phyloP scores from a whole-genome alignment of 1,140 invertebrate species.

The Monochamus saltuarius region DNA sequence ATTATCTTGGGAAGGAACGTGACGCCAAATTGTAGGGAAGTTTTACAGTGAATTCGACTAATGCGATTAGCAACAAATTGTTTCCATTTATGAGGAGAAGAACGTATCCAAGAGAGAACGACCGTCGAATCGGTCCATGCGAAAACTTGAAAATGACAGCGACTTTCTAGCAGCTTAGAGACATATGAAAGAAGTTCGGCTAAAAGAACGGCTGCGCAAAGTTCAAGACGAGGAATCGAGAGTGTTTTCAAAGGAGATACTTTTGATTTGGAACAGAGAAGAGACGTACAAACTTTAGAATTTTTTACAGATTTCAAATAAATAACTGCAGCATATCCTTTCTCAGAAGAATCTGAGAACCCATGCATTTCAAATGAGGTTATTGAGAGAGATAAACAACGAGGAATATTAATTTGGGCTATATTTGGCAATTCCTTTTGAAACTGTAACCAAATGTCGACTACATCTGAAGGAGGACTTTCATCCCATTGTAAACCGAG shows the following conservation, averaged over 20 bases:
- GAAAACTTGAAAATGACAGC: too few relatives aligned
- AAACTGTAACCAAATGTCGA: constrained; percentile 33
- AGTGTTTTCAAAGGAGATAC: constrained; percentile 45
- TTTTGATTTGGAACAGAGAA: constrained; percentile 35
- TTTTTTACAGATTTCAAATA: not conserved
- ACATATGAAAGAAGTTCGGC: constrained; percentile 21
- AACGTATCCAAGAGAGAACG: constrained; percentile 33
- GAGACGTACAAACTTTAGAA: not conserved
- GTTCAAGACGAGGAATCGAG: constrained; percentile 50
- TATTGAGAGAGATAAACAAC: not conserved
- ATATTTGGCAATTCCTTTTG: constrained; percentile 6
- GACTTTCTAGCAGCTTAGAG: not conserved
- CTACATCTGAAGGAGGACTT: constrained; percentile 25
- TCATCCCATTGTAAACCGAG: constrained; percentile 44
- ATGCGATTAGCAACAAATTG: constrained; percentile 48
- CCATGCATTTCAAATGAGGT: constrained; percentile 38
- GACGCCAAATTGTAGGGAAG: constrained; percentile 24
- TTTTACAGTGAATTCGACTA: constrained; percentile 31
- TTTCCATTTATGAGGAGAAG: constrained; percentile 29
- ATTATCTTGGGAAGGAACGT: constrained; percentile 34
- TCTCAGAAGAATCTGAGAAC: constrained; percentile 40
- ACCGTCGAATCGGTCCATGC: constrained; percentile 34
- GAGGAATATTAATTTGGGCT: not conserved
- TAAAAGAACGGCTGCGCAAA: constrained; percentile 48
- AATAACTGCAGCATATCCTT: constrained; percentile 30